Percentiles rank a stretch among this genome's conserved stretches.
Evolutionary conservation across 1,140 invertebrate species (phyloP).

Genomic region (Drosophila bipectinata): DNA sequence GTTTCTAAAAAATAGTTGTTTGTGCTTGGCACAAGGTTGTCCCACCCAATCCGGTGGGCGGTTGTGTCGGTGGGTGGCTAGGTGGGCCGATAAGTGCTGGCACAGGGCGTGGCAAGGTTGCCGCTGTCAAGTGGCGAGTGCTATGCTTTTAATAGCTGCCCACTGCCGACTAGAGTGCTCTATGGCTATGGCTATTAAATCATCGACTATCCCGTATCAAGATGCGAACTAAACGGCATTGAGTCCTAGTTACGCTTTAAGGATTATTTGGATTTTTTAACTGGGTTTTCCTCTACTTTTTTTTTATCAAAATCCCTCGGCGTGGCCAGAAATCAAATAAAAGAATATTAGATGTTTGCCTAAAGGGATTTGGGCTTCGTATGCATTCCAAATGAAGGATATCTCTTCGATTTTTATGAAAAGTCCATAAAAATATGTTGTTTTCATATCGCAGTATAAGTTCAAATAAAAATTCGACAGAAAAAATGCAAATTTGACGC

Average conservation of each 20-base stretch:
- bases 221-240: slow-evolving; percentile 30
- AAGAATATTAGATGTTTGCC: slow-evolving; percentile 21
- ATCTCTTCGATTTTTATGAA: slow-evolving; percentile 22
- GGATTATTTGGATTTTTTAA: slow-evolving; percentile 25
- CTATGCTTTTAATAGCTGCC: slow-evolving; percentile 52
- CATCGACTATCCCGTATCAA: slow-evolving; percentile 36
- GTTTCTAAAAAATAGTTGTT: slow-evolving; percentile 46
- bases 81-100: slow-evolving; percentile 17
- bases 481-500: slow-evolving; percentile 34
- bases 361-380: slow-evolving; percentile 1
- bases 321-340: slow-evolving; percentile 5
- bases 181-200: slow-evolving; percentile 38
- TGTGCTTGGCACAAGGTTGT: slow-evolving; percentile 58
- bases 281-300: background rate
- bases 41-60: background rate
- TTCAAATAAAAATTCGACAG: background rate
- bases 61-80: background rate
- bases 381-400: slow-evolving; percentile 16
- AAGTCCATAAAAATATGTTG: slow-evolving; percentile 28
- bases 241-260: slow-evolving; percentile 21
- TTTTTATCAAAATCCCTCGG: slow-evolving; percentile 5
- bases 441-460: slow-evolving; percentile 7
- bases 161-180: slow-evolving; percentile 11
- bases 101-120: slow-evolving; percentile 42
- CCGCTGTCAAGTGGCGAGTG: slow-evolving; percentile 47